Evolutionary conservation across 2,888 invertebrate species (phyloP), one percentile per base, ranked within the genome.

Genomic region (Troilus luridus): DNA sequence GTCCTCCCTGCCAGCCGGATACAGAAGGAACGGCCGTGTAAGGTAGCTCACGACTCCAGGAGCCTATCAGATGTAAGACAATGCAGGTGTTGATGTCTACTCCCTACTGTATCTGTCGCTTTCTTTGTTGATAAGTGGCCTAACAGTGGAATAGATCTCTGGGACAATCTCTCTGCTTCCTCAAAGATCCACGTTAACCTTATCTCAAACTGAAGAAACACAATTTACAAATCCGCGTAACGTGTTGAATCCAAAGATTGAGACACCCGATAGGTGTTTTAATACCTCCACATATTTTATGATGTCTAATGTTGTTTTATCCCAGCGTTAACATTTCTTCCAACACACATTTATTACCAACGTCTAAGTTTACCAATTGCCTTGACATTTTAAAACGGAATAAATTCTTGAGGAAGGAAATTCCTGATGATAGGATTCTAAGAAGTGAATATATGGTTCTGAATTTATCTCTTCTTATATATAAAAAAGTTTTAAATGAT

Each of bases 321-420:
- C 12, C 24, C 67, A 24, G n/a, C n/a, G 9, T 64, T 64, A 64
- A n/a, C 64, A 64, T 64, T 64, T 64, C 64, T n/a, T 10, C 64
- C 64, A 64, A n/a, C n/a, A 9, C n/a, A 64, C 64, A 64, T 64
- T 64, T n/a, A 64, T 64, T 64, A 64, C 64, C 21, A n/a, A 24
- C 6, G 14, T 24, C 24, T 67, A 3, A 67, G 24, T 67, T 67
- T 67, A 67, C 67, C 67, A 24, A 24, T 12, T 24, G 24, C 67
- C 67, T 67, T 67, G 67, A 67, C 67, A 67, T 67, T 67, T 67
- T 67, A 24, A 67, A 67, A 24, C 67, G 67, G 67, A 2, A 67
- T 67, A 24, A 24, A 12, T 24, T 67, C 67, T 67, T 67, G 12
- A 67, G 24, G 64, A 64, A 64, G 64, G n/a, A 12, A 11, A 67